These are phyloP conservation scores for Euthynnus affinis DNA, from an alignment of 2,797 vertebrate species.

Conservation along the genomic window DNA sequence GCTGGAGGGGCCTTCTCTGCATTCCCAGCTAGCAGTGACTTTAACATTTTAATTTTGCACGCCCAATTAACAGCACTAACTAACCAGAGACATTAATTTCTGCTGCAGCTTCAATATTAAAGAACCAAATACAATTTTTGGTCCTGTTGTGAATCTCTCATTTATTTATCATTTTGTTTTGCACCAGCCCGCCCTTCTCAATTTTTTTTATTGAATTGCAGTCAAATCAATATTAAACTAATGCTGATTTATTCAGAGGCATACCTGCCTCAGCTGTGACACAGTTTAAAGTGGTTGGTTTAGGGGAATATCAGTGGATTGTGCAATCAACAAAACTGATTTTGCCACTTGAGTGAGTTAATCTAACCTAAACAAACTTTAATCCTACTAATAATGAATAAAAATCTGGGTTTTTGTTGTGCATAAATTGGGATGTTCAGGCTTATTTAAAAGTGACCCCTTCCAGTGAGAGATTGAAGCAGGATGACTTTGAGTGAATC, in stretches of 20 bases:
- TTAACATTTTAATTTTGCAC: slow-evolving; percentile 84
- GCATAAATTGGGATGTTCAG: slow-evolving; percentile 1
- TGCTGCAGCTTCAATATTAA: slow-evolving; percentile 68
- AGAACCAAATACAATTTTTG: slow-evolving; percentile 58
- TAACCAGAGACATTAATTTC: slow-evolving; percentile 83
- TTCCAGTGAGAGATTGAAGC: slow-evolving; percentile 42
- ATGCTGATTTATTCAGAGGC: slow-evolving; percentile 75
- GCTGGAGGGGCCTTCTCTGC: slow-evolving; percentile 62
- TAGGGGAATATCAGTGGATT: slow-evolving; percentile 39
- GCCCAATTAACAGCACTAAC: slow-evolving; percentile 84
- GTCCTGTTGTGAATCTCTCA: slow-evolving; percentile 64
- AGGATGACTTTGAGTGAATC: slow-evolving; percentile 63
- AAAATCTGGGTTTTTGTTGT: neutral
- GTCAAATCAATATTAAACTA: slow-evolving; percentile 73
- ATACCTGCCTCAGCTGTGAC: slow-evolving; percentile 54
- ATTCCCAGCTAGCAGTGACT: slow-evolving; percentile 65
- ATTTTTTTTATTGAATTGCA: slow-evolving; percentile 65
- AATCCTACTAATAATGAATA: slow-evolving; percentile 22
- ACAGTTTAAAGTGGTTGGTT: slow-evolving; percentile 48
- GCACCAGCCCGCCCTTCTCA: slow-evolving; percentile 8
- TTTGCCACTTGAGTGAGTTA: slow-evolving; percentile 10
- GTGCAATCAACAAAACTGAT: slow-evolving; percentile 42
- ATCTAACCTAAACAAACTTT: slow-evolving; percentile 4
- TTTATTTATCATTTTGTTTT: slow-evolving; percentile 72
- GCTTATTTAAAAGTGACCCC: slow-evolving; percentile 56